Evolutionary conservation across 2,113 vertebrate species (phyloP).

Genomic region (Blennius ocellaris): DNA sequence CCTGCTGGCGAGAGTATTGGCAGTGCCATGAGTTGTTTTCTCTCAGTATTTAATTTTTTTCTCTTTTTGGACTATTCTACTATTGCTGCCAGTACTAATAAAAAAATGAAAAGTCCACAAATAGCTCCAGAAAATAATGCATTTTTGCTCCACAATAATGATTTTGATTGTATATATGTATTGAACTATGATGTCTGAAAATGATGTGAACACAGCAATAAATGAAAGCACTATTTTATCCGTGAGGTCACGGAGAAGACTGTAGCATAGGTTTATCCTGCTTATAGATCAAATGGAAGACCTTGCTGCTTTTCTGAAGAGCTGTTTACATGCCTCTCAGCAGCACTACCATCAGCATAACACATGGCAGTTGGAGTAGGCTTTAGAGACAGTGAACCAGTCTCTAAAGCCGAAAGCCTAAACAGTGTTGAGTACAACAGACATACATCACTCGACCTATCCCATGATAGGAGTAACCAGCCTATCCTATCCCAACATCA

Average conservation of each 20-base stretch:
- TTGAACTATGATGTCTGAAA: not conserved
- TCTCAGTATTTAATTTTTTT: conserved; percentile 1
- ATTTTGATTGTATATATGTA: not conserved
- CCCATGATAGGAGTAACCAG: conserved; percentile 57
- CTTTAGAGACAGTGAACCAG: conserved; percentile 61
- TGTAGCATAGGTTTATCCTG: conserved; percentile 2
- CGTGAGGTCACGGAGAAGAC: conserved; percentile 1
- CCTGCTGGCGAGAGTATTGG: conserved; percentile 57
- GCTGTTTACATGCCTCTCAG: conserved; percentile 50
- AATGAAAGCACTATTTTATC: conserved; percentile 3
- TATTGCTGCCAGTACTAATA: conserved; percentile 5
- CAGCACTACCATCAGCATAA: conserved; percentile 54
- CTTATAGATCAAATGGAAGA: conserved; percentile 47
- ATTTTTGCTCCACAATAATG: not conserved
- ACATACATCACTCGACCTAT: conserved; percentile 67
- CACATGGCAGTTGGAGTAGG: conserved; percentile 57
- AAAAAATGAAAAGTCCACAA: conserved; percentile 6
- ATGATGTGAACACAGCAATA: not conserved
- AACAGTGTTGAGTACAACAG: conserved; percentile 57
- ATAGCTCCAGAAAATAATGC: not conserved
- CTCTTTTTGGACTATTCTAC: conserved; percentile 28
- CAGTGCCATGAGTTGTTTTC: conserved; percentile 35
- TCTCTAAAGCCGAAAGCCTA: conserved; percentile 61
- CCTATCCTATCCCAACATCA: conserved; percentile 72
- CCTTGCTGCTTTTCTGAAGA: conserved; percentile 30